Evolutionary conservation across 2,888 invertebrate genomes (phyloP), one percentile per base, ranked within the genome.

Genomic region (Peribatodes rhomboidaria): DNA sequence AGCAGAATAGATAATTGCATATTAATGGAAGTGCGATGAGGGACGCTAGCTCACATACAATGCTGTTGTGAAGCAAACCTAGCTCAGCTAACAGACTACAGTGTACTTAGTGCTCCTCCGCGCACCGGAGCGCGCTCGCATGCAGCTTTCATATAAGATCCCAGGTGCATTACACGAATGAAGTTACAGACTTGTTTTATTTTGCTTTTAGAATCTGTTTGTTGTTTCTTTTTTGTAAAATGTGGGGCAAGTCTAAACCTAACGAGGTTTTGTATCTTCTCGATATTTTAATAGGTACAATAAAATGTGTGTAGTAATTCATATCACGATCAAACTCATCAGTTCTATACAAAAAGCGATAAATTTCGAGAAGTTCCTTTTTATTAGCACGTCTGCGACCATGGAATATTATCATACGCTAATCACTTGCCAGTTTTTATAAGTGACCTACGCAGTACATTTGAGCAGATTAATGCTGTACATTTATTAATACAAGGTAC

Each of bases 401-500:
- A 35, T 11, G 27, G 9, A 35, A 11, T 35, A 11, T n/a, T n/a
- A n/a, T 35, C 35, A 11, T 3, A 7, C 13, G 20, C 44, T 44
- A 54, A 54, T 61, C 61, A 47, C 54, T 14, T 31, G 54, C 39
- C 11, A 47, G n/a, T 53, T 42, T 41, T n/a, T n/a, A n/a, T 54
- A 50, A 13, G n/a, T 60, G 42, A 52, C 41, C 60, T 53, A 33
- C 54, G 49, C 42, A 50, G 14, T 37, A 42, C 46, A 44, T 35
- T 16, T 10, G 16, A 39, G 14, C 39, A 39, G 6, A 39, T 39
- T 59, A 44, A 49, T n/a, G 47, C 9, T 14, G 42, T 35, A 50
- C 39, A 55, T 61, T 33, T 61, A 55, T 27, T 46, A 52, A 57
- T 78, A 74, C 72, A 76, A 64, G 64, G 67, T 70, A 80, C 78